Evolutionary conservation across 1,140 invertebrate genomes (phyloP).

Genomic region (Camponotus pennsylvanicus): DNA sequence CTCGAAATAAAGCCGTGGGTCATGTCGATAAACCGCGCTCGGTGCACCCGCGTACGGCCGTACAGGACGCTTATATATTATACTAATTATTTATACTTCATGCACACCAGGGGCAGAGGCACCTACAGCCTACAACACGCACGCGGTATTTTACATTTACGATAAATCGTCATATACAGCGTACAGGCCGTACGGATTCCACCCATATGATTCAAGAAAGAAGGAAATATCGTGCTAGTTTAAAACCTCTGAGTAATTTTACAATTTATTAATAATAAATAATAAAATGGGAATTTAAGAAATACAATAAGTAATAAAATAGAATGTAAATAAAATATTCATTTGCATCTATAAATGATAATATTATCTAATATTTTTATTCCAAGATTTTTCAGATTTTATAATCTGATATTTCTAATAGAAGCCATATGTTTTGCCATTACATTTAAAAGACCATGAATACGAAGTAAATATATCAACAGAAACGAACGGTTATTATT

Average conservation of each 20-base stretch:
- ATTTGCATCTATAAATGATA: not conserved
- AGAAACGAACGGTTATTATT: not conserved
- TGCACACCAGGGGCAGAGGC: slow-evolving; percentile 59
- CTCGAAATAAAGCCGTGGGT: slow-evolving; percentile 81
- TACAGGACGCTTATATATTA: slow-evolving; percentile 79
- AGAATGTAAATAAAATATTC: not conserved
- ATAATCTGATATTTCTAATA: not conserved
- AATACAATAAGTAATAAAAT: not conserved
- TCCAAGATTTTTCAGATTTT: not conserved
- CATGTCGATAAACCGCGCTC: slow-evolving; percentile 79
- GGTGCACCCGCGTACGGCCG: slow-evolving; percentile 68
- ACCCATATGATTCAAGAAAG: slow-evolving; percentile 8
- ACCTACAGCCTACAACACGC: slow-evolving; percentile 66
- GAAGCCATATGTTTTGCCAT: too few species aligned
- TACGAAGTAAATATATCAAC: not conserved
- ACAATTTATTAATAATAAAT: slow-evolving; percentile 26
- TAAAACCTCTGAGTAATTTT: not conserved
- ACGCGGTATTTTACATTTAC: slow-evolving; percentile 77
- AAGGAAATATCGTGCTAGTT: slow-evolving; percentile 58
- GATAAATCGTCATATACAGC: slow-evolving; percentile 64
- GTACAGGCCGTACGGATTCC: slow-evolving; percentile 33
- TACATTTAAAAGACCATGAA: not conserved
- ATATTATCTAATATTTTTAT: not conserved
- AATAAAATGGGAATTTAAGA: not conserved
- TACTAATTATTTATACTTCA: slow-evolving; percentile 84